Percentiles rank a stretch among this genome's conserved stretches.
These are phyloP conservation scores for Hestina assimilis DNA, from an alignment of 1,140 invertebrate genomes.

Conservation along the genomic window DNA sequence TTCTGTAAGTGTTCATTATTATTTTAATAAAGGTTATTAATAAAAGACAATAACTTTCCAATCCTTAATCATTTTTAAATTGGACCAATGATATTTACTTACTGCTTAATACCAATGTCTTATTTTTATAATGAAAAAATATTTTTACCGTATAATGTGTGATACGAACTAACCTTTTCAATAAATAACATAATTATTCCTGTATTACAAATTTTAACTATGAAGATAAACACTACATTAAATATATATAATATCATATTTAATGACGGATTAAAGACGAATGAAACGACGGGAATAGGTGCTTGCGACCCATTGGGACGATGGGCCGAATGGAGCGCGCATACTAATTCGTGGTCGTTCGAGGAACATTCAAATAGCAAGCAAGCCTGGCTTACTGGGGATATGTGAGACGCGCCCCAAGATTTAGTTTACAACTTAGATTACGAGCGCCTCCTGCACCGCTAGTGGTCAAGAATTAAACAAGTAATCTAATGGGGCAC, in stretches of 20 bases:
- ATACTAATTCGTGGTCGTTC: constrained; percentile 75
- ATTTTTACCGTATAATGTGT: too few relatives aligned
- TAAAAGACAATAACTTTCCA: background rate
- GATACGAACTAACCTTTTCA: too few relatives aligned
- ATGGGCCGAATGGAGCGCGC: constrained; percentile 64
- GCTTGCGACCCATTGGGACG: constrained; percentile 54
- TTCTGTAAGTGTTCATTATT: constrained; percentile 36
- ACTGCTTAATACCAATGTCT: too few relatives aligned
- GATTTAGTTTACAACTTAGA: constrained; percentile 77
- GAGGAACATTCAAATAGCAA: constrained; percentile 70
- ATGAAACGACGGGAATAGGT: constrained; percentile 55
- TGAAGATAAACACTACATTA: constrained; percentile 3
- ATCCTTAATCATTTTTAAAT: too few relatives aligned
- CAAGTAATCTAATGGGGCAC: constrained; percentile 62
- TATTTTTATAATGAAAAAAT: too few relatives aligned
- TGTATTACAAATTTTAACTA: background rate
- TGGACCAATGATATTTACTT: too few relatives aligned
- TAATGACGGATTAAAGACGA: constrained; percentile 8
- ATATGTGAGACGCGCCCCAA: constrained; percentile 72
- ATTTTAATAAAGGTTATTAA: background rate
- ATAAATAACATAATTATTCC: too few relatives aligned
- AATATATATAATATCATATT: constrained; percentile 8
- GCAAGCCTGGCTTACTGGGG: constrained; percentile 64
- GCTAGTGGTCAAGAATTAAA: constrained; percentile 74
- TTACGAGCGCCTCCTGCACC: constrained; percentile 45